Conservation (phyloP, 2,888 invertebrate species). For the Lepidocyrtinus sp. region DNA sequence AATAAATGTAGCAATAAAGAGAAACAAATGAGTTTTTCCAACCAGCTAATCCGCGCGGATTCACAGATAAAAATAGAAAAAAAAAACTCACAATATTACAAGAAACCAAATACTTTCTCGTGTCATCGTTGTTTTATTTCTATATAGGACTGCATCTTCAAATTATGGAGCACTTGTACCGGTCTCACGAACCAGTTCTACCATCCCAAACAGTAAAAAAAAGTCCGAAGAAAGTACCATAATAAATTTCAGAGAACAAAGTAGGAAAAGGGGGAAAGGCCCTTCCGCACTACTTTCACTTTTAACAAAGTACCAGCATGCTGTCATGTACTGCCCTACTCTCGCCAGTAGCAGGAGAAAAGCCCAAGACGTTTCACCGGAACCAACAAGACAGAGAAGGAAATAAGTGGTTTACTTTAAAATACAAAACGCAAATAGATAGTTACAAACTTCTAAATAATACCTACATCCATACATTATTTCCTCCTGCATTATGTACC, state of each 20-base stretch:
- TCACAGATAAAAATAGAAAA: background rate
- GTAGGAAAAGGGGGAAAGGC: conserved; percentile 21
- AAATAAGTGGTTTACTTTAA: conserved; percentile 32
- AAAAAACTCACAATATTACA: no score
- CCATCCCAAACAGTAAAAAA: conserved; percentile 32
- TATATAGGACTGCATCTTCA: background rate
- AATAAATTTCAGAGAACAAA: conserved; percentile 30
- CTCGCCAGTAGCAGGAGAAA: conserved; percentile 15
- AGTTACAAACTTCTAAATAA: background rate
- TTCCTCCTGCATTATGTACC: background rate
- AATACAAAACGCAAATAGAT: conserved; percentile 2
- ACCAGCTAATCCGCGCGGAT: no score
- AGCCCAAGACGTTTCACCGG: conserved; percentile 12
- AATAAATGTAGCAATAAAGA: no score
- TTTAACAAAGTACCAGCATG: conserved; percentile 17
- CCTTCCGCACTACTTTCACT: conserved; percentile 39
- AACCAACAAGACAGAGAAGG: conserved; percentile 2
- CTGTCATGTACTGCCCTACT: conserved; percentile 32
- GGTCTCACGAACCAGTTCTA: conserved; percentile 44
- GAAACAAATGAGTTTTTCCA: no score
- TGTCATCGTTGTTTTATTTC: background rate
- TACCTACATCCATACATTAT: background rate
- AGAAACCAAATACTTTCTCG: no score
- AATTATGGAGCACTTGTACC: conserved; percentile 51
- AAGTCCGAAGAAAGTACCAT: conserved; percentile 5